Conservation (phyloP, 2,113 vertebrate species). For the Datnioides undecimradiatus region DNA sequence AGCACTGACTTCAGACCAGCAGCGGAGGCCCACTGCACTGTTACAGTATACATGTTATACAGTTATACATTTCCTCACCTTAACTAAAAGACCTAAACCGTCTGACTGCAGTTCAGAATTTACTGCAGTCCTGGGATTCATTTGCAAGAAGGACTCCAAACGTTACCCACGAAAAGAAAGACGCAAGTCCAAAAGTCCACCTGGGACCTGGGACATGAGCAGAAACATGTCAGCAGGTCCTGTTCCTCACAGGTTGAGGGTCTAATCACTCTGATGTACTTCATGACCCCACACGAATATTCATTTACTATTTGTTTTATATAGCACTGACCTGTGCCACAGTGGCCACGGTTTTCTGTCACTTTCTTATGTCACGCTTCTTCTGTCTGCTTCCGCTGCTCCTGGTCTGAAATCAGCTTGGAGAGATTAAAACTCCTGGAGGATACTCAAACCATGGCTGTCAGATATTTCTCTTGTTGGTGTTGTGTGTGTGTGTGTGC, state of each 20-base stretch:
- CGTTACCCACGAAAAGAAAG: not conserved
- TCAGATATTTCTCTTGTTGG: not conserved
- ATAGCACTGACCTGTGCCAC: not conserved
- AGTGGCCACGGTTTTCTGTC: not conserved
- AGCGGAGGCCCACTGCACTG: too few relatives aligned
- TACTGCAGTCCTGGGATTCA: not conserved
- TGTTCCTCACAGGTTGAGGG: not conserved
- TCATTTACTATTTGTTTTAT: not conserved
- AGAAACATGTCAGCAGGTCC: not conserved
- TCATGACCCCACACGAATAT: too few relatives aligned
- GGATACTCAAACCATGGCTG: not conserved
- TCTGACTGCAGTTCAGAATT: not conserved
- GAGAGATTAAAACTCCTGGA: not conserved
- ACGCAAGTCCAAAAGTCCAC: not conserved
- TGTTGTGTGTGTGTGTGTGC: not conserved
- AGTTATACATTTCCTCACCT: not conserved
- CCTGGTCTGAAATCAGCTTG: not conserved
- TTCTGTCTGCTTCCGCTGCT: not conserved
- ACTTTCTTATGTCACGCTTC: not conserved
- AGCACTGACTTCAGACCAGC: too few relatives aligned
- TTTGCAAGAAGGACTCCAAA: not conserved
- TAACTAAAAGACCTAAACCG: too few relatives aligned
- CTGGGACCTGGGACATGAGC: not conserved
- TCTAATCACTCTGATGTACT: not conserved
- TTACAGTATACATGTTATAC: too few relatives aligned